Evolutionary conservation across 2,797 vertebrate species (phyloP), one percentile per base, ranked within the genome.

Genomic region (Parotocinclus haroldoi): DNA sequence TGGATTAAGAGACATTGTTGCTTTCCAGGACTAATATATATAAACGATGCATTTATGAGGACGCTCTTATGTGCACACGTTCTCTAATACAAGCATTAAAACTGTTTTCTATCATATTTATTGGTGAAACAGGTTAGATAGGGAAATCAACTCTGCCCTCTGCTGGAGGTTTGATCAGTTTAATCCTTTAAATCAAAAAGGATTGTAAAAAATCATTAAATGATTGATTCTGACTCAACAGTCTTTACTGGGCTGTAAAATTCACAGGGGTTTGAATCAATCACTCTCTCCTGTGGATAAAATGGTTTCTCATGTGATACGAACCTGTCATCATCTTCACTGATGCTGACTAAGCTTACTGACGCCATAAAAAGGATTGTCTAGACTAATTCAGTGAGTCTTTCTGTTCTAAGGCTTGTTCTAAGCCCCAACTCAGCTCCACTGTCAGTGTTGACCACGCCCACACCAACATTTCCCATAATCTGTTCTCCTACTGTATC

Each of bases 61-160:
- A 42, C 13, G 18, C 63, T 50, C 58, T 42, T 9, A 49, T 64
- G 44, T 38, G 37, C 2, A 17, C 7, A 13, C n/a, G n/a, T n/a
- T n/a, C n/a, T n/a, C n/a, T n/a, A n/a, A n/a, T n/a, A n/a, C n/a
- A n/a, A n/a, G n/a, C n/a, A n/a, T n/a, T n/a, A n/a, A n/a, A n/a
- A n/a, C n/a, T n/a, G n/a, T n/a, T n/a, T n/a, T 27, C 2, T 2
- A 65, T 65, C 37, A 56, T 48, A n/a, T 17, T 17, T n/a, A 37
- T 6, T 17, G n/a, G 18, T 46, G 13, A 54, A 54, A 37, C 40
- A 46, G 8, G 27, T 12, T 11, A 49, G 17, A 18, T 38, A 49
- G 42, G 13, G 18, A 13, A 66, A 68, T 7, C 7, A 64, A 71
- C 53, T 65, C 71, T 74, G 71, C 75, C 68, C 64, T 68, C 75